These are phyloP conservation scores for Gari tellinella DNA, from an alignment of 2,888 invertebrate genomes.

Conservation along the genomic window DNA sequence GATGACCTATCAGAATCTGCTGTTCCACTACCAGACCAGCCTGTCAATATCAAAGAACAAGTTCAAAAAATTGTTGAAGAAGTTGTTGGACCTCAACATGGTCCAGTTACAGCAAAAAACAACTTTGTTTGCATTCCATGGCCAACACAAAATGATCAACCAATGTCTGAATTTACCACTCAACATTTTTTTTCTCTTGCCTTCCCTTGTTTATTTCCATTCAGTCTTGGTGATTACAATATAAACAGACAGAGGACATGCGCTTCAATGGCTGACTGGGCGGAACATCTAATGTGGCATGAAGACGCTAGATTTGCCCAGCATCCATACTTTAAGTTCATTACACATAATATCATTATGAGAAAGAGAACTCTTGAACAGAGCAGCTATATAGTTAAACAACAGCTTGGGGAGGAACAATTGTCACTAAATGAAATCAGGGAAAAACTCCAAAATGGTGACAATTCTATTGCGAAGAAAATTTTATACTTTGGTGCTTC, in stretches of 20 bases:
- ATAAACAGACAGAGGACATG: constrained; percentile 24
- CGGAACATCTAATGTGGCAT: constrained; percentile 59
- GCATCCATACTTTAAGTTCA: constrained; percentile 58
- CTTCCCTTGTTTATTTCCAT: constrained; percentile 44
- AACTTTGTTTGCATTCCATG: constrained; percentile 39
- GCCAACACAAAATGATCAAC: constrained; percentile 40
- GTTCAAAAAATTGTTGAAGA: constrained; percentile 14
- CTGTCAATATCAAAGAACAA: constrained; percentile 8
- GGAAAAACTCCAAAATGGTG: constrained; percentile 21
- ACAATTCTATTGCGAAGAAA: constrained; percentile 27
- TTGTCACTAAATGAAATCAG: constrained; percentile 34
- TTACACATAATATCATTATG: constrained; percentile 61
- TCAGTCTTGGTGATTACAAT: constrained; percentile 25
- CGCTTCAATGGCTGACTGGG: constrained; percentile 54
- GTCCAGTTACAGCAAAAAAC: constrained; percentile 11
- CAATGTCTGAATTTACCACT: constrained; percentile 53
- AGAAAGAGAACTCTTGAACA: constrained; percentile 55
- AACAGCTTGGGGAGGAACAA: constrained; percentile 59
- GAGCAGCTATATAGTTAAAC: constrained; percentile 53
- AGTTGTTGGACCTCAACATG: constrained; percentile 11
- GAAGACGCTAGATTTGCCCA: constrained; percentile 48
- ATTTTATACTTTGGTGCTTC: constrained; percentile 37
- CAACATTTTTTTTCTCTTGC: constrained; percentile 41
- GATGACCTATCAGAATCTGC: constrained; percentile 24
- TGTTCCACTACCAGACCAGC: constrained; percentile 20